Base-by-base conservation (phyloP, 2,113 vertebrate species). In the Circaetus cinerascens region DNA sequence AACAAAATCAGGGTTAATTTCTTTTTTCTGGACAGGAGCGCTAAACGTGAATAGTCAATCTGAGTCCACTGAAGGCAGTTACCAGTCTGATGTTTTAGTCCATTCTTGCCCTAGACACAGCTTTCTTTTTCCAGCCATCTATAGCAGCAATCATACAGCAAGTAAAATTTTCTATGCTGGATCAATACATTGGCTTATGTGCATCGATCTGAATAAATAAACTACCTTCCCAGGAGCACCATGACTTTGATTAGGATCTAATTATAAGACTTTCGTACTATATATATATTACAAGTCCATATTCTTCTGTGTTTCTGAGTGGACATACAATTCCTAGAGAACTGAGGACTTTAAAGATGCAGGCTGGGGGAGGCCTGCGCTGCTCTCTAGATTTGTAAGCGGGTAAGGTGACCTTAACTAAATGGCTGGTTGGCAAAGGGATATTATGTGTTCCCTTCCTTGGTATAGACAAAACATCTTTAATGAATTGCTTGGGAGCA, bases 401-500 rank as follows among this genome's bases (percentile, higher is more conserved):
- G 2, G 26, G 2, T 12, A 36, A 57, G 50, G 79, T 88, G 88
- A 82, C 80, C 81, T 68, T 26, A 30, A 34, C 26, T 63, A 34
- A 86, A 34, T 0, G 8, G 22, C 88, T 75, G n/a, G 29, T 48
- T 93, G 89, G 90, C 85, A 77, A 90, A 55, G 48, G 56, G 73
- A 66, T 30, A 25, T 38, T 22, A 9, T 2, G 11, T 25, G 46
- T 78, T 85, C 72, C 82, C 38, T 63, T 48, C 84, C 62, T 9
- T 18, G 21, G 38, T 46, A 76, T 4, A 60, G 82, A 50, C 56
- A 77, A 71, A 69, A 19, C 41, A 57, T 40, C 29, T 40, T 40
- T 93, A 88, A 97, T 93, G 19, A 91, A 90, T 91, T 89, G 55
- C 89, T 76, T 13, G 43, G 60, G 71, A 86, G 71, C 8, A 1